phyloP scores from a whole-genome alignment of 2,113 vertebrate species.

The Oreochromis niloticus region DNA sequence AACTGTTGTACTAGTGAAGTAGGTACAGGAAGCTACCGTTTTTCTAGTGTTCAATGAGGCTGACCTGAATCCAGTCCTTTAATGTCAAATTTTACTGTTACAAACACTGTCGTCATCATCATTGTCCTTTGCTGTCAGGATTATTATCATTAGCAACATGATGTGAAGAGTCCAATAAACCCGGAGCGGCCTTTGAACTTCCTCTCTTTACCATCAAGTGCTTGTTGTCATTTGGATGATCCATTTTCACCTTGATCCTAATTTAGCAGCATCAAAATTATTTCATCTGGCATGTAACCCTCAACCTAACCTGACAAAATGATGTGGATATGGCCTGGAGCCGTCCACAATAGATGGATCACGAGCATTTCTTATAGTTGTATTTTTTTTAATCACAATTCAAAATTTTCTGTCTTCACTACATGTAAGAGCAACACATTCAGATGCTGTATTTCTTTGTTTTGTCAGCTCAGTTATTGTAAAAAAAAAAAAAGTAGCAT shows the following conservation, averaged over 20 bases:
- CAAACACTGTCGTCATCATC: neutral
- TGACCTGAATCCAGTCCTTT: neutral
- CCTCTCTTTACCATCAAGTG: slow-evolving; percentile 22
- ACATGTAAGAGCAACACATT: too few relatives aligned
- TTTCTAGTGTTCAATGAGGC: neutral
- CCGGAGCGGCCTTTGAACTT: slow-evolving; percentile 33
- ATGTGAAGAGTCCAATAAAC: slow-evolving; percentile 12
- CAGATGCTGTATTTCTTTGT: too few relatives aligned
- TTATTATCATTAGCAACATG: neutral
- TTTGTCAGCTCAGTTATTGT: neutral
- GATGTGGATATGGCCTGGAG: neutral
- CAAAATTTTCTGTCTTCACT: neutral
- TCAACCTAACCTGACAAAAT: neutral
- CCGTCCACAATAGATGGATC: neutral
- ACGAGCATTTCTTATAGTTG: neutral
- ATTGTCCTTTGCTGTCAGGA: neutral
- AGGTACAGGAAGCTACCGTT: neutral
- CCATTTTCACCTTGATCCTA: slow-evolving; percentile 20
- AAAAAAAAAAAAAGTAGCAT: neutral
- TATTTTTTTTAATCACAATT: neutral
- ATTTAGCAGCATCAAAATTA: neutral
- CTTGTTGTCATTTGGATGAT: slow-evolving; percentile 9
- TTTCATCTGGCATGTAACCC: neutral
- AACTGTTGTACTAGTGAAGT: neutral
- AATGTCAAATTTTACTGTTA: neutral